These are phyloP conservation scores for Astur gentilis DNA, from an alignment of 2,113 vertebrate species.

Conservation along the genomic window DNA sequence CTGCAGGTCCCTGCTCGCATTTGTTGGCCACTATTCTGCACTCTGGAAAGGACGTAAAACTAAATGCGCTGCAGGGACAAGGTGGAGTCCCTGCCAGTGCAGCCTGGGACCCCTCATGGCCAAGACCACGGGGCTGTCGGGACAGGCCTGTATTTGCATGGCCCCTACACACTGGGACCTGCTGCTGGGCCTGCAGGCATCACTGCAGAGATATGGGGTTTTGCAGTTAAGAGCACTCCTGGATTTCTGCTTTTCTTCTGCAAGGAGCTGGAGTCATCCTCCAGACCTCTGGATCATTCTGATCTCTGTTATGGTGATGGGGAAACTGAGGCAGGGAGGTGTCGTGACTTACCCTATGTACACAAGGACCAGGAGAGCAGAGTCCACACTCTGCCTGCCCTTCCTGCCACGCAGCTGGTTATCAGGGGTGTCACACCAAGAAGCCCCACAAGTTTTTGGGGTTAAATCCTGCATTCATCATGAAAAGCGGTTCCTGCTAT, in stretches of 20 bases:
- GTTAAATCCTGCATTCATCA: not conserved
- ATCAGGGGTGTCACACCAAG: fast-evolving
- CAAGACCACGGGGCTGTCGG: fast-evolving
- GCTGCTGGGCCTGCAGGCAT: not conserved
- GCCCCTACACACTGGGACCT: fast-evolving
- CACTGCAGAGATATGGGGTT: fast-evolving
- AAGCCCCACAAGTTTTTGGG: not conserved
- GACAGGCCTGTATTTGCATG: not conserved
- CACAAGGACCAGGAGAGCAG: not conserved
- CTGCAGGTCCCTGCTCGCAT: not conserved
- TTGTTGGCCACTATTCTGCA: not conserved
- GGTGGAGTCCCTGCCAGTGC: not conserved
- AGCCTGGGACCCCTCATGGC: not conserved
- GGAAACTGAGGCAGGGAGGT: not conserved
- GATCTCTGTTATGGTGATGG: fast-evolving
- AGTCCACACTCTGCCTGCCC: fast-evolving
- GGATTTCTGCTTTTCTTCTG: not conserved
- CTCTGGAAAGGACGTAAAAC: not conserved
- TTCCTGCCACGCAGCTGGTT: not conserved
- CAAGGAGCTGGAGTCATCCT: not conserved
- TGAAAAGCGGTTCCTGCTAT: not conserved
- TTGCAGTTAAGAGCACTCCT: not conserved
- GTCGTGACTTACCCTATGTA: not conserved
- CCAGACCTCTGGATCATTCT: not conserved
- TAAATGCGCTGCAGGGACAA: fast-evolving